Evolutionary conservation across 2,797 vertebrate species (phyloP).

Genomic region (Bucorvus abyssinicus): DNA sequence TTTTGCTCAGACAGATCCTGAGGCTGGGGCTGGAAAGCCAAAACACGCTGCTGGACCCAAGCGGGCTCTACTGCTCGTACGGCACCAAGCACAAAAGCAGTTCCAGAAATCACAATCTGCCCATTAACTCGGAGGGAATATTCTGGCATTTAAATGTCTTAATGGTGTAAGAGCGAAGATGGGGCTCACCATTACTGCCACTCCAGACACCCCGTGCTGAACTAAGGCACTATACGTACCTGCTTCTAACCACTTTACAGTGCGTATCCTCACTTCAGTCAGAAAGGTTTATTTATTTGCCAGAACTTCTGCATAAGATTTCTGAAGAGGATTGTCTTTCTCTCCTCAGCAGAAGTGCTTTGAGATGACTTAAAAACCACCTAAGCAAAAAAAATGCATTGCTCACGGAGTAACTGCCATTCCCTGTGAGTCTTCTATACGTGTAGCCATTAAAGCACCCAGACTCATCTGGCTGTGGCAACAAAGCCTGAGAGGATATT

Average conservation of each 20-base stretch:
- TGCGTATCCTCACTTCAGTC: not conserved
- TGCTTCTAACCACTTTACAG: not conserved
- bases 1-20: not conserved
- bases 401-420: not conserved
- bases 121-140: not conserved
- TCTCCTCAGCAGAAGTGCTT: not conserved
- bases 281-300: conserved; percentile 51
- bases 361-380: not conserved
- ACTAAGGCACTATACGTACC: not conserved
- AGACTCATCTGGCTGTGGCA: not conserved
- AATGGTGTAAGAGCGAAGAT: not conserved
- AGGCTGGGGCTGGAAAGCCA: not conserved
- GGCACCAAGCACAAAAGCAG: not conserved
- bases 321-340: not conserved
- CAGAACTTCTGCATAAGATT: conserved; percentile 2
- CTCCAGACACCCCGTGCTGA: not conserved
- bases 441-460: not conserved
- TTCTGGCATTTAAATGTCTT: not conserved
- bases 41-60: not conserved
- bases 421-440: not conserved
- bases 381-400: not conserved
- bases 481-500: not conserved
- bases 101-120: not conserved
- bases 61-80: not conserved
- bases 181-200: not conserved